phyloP scores from a whole-genome alignment of 1,140 invertebrate genomes.

The Eriocheir sinensis region DNA sequence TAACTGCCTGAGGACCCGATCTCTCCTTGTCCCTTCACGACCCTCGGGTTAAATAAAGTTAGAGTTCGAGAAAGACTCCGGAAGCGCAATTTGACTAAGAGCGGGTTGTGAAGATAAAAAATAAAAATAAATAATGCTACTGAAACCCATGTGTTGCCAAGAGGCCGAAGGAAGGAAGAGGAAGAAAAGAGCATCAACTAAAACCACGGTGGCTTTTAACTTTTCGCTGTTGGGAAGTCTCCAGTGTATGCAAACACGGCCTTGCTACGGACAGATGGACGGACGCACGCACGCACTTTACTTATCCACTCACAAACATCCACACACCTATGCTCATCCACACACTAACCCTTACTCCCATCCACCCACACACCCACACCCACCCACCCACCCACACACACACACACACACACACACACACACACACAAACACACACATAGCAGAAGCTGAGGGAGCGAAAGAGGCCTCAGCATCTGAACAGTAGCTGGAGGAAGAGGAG shows the following conservation, averaged over 20 bases:
- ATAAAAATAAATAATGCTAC: neutral
- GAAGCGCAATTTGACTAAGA: neutral
- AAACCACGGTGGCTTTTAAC: neutral
- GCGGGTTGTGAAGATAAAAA: neutral
- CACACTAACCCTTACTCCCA: too few relatives aligned
- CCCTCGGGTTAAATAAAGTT: slow-evolving; percentile 14
- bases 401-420: neutral
- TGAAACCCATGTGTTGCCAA: neutral
- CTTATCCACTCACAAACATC: neutral
- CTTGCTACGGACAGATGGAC: too few relatives aligned
- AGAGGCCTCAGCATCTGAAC: slow-evolving; percentile 36
- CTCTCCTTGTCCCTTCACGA: neutral
- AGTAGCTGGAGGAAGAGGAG: slow-evolving; percentile 43
- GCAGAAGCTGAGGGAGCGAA: slow-evolving; percentile 33
- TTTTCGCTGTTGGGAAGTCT: neutral
- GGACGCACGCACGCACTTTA: too few relatives aligned
- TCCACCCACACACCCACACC: slow-evolving; percentile 30
- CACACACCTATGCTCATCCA: too few relatives aligned
- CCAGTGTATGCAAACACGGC: neutral
- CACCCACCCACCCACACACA: slow-evolving; percentile 38
- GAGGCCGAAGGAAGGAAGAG: neutral
- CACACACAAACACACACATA: neutral
- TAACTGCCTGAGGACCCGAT: neutral
- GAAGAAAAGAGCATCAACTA: neutral
- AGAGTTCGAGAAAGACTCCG: slow-evolving; percentile 8